Conservation (phyloP, 2,113 vertebrate species). For the Channa argus region DNA sequence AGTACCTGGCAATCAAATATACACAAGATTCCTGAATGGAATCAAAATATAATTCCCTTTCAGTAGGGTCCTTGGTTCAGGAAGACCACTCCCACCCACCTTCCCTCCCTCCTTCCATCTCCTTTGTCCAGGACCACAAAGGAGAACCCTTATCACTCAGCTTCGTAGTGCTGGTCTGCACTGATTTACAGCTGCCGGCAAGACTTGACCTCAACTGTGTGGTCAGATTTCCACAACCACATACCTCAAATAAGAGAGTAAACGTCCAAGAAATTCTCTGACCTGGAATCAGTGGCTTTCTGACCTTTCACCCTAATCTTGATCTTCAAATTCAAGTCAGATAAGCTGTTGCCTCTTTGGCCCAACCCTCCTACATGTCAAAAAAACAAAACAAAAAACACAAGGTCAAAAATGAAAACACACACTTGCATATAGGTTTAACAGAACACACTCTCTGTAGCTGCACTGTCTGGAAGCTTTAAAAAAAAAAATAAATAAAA, state of each 20-base stretch:
- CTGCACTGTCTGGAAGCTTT: slow-evolving; percentile 24
- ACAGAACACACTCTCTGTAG: slow-evolving; percentile 22
- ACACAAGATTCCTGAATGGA: slow-evolving; percentile 95
- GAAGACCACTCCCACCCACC: slow-evolving; percentile 28
- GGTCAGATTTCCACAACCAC: slow-evolving; percentile 31
- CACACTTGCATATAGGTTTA: slow-evolving; percentile 27
- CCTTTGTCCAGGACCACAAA: slow-evolving; percentile 43
- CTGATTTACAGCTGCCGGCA: slow-evolving; percentile 51
- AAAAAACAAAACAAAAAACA: slow-evolving; percentile 10
- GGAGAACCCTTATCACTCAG: slow-evolving; percentile 57
- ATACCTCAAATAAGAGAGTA: slow-evolving; percentile 1
- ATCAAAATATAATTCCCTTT: slow-evolving; percentile 94
- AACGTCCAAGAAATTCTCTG: slow-evolving; percentile 34
- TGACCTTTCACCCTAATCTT: slow-evolving; percentile 28
- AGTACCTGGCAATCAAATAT: slow-evolving; percentile 88
- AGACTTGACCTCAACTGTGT: slow-evolving; percentile 34
- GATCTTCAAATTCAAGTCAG: slow-evolving; percentile 58
- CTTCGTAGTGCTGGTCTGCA: slow-evolving; percentile 65
- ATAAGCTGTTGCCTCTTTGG: slow-evolving; percentile 25
- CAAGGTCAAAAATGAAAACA: slow-evolving; percentile 37
- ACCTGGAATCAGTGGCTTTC: slow-evolving; percentile 45
- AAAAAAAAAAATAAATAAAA: neutral
- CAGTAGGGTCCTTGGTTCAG: slow-evolving; percentile 84
- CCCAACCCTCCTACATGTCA: slow-evolving; percentile 19
- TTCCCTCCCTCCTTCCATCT: neutral